phyloP scores from a whole-genome alignment of 2,113 vertebrate species.

The mouse (Mus musculus) region DNA sequence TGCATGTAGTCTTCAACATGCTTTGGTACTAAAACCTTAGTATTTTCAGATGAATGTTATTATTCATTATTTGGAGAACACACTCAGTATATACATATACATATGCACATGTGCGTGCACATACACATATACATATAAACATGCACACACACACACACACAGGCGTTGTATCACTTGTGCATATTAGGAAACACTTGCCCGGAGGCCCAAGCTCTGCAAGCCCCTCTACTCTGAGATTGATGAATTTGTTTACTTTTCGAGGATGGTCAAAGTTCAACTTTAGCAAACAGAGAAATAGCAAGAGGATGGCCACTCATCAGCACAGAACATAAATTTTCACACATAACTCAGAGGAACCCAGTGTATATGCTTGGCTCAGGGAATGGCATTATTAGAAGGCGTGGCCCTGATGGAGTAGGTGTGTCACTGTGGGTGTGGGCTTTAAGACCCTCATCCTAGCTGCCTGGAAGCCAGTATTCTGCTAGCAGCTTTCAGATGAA shows the following conservation, averaged over 20 bases:
- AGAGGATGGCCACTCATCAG: not conserved
- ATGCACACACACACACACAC: no score
- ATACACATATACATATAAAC: no score
- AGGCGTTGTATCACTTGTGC: not conserved
- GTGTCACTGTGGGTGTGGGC: no score
- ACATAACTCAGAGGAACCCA: not conserved
- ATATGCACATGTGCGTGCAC: no score
- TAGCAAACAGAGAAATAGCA: not conserved
- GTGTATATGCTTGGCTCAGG: no score
- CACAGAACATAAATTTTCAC: not conserved
- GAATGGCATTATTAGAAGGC: no score
- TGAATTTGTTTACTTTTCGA: not conserved
- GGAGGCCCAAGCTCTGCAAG: fast-evolving
- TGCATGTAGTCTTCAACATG: not conserved
- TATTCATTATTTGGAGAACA: not conserved
- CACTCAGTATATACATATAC: no score
- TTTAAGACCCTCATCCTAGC: no score
- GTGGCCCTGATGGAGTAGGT: no score
- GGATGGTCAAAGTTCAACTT: not conserved
- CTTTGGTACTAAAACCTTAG: not conserved
- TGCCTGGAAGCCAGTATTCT: no score
- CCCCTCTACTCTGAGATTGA: not conserved
- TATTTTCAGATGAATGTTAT: not conserved
- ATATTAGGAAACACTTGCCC: not conserved
- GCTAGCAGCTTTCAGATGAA: no score